Evolutionary conservation across 2,113 vertebrate genomes (phyloP), one percentile per base, ranked within the genome.

Genomic region (Plecotus auritus): DNA sequence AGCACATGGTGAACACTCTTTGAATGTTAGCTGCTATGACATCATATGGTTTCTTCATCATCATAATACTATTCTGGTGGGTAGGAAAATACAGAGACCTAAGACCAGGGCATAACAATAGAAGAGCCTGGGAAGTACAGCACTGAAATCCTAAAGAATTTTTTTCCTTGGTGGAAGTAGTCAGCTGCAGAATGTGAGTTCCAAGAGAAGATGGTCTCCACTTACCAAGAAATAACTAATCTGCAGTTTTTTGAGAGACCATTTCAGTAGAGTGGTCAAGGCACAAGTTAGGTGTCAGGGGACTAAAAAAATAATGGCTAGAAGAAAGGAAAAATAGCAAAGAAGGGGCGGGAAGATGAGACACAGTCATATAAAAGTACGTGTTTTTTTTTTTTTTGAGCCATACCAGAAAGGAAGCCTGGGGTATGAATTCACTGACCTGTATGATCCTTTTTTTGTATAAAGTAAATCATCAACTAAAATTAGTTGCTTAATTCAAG

Each of bases 391-490:
- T 90, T 56, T 74, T 67, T 91, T 72, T 66, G n/a, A 93, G 17
- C 72, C n/a, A 77, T 32, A 67, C 26, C 22, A 91, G 54, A 56
- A 40, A 72, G n/a, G 61, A 56, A 37, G 37, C 2, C 40, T 73
- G 26, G 40, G 10, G 5, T 64, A 76, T 76, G 66, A 82, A 82
- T 76, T 91, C 22, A 64, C 8, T 77, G 64, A 81, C n/a, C 30
- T 40, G 1, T 64, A 11, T 59, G 69, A 47, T 20, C 28, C n/a
- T 45, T 70, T 54, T 89, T 87, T 82, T 30, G 32, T 61, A 67
- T 87, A 30, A 90, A 84, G 11, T 88, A 94, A 92, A 85, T 61
- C 70, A 84, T 6, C 84, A 78, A 82, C 47, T 96, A 87, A 88
- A 91, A 69, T 84, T 2, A 73, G 22, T 49, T 49, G 2, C 67